These are phyloP conservation scores for Busseola fusca DNA, from an alignment of 2,888 invertebrate species.

Conservation along the genomic window DNA sequence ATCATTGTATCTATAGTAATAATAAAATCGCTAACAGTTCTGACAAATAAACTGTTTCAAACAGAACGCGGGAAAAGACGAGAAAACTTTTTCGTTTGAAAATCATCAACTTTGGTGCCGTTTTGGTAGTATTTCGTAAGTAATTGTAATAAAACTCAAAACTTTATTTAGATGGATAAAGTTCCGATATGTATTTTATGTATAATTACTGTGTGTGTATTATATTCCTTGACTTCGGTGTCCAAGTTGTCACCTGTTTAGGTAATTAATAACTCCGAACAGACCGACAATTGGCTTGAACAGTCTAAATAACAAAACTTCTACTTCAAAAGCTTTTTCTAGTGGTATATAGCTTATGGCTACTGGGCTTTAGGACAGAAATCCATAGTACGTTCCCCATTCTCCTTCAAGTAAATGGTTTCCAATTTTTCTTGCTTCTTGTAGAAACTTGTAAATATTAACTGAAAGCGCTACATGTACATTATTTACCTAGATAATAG, in stretches of 20 bases:
- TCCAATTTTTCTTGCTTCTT: neutral
- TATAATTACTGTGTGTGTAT: neutral
- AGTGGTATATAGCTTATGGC: too few species aligned
- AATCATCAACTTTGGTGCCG: neutral
- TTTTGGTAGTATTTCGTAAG: neutral
- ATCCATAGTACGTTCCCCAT: too few species aligned
- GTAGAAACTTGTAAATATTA: neutral
- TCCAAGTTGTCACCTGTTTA: too few species aligned
- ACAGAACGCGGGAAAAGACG: neutral
- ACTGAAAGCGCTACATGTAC: neutral
- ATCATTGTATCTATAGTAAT: neutral
- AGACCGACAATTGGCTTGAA: too few species aligned
- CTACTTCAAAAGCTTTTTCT: too few species aligned
- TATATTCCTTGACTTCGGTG: neutral
- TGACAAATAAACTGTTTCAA: conserved; percentile 1
- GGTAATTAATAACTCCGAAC: too few species aligned
- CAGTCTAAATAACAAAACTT: too few species aligned
- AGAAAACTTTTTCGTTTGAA: neutral
- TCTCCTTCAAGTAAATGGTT: too few species aligned
- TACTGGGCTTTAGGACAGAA: too few species aligned
- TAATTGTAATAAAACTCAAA: neutral
- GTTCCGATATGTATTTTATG: neutral
- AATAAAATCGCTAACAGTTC: conserved; percentile 11
- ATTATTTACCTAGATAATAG: neutral
- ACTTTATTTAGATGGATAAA: neutral